Conservation (phyloP, 2,113 vertebrate species). For the Aix galericulata region DNA sequence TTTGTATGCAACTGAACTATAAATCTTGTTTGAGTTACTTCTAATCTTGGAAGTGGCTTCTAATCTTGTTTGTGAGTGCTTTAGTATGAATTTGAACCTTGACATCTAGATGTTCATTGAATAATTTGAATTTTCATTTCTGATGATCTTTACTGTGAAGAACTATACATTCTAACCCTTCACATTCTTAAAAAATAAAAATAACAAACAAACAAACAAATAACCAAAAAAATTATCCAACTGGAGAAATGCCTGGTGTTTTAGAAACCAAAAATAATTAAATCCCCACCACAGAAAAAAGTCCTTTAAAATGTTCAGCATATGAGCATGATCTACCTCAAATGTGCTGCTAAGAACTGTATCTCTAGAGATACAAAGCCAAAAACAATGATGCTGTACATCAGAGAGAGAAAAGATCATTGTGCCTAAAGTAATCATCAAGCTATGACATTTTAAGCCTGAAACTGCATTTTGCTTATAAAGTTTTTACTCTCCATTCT, state of each 20-base stretch:
- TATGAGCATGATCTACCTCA: background rate
- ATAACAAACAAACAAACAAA: too few relatives aligned
- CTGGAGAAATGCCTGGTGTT: background rate
- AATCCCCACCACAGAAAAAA: background rate
- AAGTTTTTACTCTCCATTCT: background rate
- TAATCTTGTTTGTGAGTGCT: background rate
- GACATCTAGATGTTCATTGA: background rate
- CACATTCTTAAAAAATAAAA: background rate
- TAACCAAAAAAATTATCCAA: background rate
- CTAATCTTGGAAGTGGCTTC: background rate
- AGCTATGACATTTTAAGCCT: background rate
- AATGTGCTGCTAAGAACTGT: background rate
- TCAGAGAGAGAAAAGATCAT: conserved; percentile 16
- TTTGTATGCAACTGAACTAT: background rate
- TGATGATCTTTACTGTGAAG: background rate
- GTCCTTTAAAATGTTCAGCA: background rate
- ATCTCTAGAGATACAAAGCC: conserved; percentile 10
- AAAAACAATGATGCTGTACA: background rate
- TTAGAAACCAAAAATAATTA: background rate
- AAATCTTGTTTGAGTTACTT: background rate
- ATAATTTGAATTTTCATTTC: background rate
- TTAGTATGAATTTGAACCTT: background rate
- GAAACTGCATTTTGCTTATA: conserved; percentile 7
- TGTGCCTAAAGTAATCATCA: background rate
- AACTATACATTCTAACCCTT: background rate